phyloP scores from a whole-genome alignment of 1,140 invertebrate species.

The Bursaphelenchus mucronatus region DNA sequence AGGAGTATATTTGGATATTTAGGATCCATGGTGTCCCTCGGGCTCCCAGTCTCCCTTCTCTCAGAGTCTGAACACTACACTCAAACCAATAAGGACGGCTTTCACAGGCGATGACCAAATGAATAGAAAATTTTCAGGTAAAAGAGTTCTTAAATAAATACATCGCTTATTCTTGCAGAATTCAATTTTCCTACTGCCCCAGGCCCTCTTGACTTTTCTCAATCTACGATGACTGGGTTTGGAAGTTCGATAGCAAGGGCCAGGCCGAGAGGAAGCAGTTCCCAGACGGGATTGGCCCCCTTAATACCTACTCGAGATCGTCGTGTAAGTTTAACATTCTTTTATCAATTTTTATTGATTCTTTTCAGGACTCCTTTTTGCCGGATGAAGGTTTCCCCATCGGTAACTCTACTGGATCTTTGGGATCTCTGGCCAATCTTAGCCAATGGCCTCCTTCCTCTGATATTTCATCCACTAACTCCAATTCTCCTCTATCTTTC shows the following conservation, averaged over 20 bases:
- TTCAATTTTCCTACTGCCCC: conserved; percentile 24
- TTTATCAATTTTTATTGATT: neutral
- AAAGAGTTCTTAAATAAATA: neutral
- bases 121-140: conserved; percentile 41
- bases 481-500: conserved; percentile 40
- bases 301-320: conserved; percentile 3
- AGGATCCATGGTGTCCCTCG: conserved; percentile 54
- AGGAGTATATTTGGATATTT: conserved; percentile 21
- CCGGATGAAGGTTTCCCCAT: conserved; percentile 28
- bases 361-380: conserved; percentile 24
- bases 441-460: conserved; percentile 27
- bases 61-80: conserved; percentile 42
- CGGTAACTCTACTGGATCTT: conserved; percentile 21
- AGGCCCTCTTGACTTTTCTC: conserved; percentile 32
- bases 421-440: conserved; percentile 29
- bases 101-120: conserved; percentile 51
- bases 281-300: conserved; percentile 19
- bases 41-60: conserved; percentile 41
- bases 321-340: neutral
- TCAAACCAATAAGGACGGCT: conserved; percentile 40
- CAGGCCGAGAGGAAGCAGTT: conserved; percentile 46
- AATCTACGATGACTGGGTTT: conserved; percentile 31
- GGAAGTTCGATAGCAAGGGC: conserved; percentile 46
- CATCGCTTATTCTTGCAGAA: neutral
- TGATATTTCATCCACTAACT: conserved; percentile 39